These are phyloP conservation scores for Mormyrops boulengeri DNA, from an alignment of 2,797 vertebrate genomes.

Conservation along the genomic window DNA sequence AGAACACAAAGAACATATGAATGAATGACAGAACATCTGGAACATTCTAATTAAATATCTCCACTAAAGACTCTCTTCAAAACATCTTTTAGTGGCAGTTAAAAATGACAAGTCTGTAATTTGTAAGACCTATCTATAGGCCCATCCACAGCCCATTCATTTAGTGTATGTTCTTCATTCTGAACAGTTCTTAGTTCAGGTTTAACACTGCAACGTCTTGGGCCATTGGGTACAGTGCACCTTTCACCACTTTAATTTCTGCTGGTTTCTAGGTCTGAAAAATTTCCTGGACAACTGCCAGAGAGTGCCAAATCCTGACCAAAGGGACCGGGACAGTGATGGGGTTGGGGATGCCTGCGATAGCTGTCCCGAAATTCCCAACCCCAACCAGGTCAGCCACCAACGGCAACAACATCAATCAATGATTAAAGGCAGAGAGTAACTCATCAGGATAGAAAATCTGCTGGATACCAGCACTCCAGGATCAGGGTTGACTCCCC, in stretches of 20 bases:
- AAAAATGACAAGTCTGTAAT: not conserved
- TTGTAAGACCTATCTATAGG: not conserved
- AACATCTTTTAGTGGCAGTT: not conserved
- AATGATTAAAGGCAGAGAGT: not conserved
- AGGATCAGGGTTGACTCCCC: not conserved
- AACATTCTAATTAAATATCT: not conserved
- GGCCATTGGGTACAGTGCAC: not conserved
- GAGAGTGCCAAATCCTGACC: slow-evolving; percentile 74
- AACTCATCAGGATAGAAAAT: not conserved
- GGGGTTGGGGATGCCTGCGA: slow-evolving; percentile 93
- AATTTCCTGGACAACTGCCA: slow-evolving; percentile 93
- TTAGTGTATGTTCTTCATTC: not conserved
- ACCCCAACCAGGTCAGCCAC: slow-evolving; percentile 84
- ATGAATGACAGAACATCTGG: not conserved
- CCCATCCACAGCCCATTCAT: not conserved
- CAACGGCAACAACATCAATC: not conserved
- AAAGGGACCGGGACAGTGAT: slow-evolving; percentile 79
- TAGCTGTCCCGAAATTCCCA: slow-evolving; percentile 84
- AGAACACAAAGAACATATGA: not conserved
- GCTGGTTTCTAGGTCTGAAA: slow-evolving; percentile 69
- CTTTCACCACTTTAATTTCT: not conserved
- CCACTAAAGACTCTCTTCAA: not conserved
- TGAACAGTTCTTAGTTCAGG: not conserved
- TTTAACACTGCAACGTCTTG: not conserved
- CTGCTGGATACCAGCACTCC: not conserved